Conservation (phyloP, 2,888 invertebrate genomes). For the Ectobius pallidus region DNA sequence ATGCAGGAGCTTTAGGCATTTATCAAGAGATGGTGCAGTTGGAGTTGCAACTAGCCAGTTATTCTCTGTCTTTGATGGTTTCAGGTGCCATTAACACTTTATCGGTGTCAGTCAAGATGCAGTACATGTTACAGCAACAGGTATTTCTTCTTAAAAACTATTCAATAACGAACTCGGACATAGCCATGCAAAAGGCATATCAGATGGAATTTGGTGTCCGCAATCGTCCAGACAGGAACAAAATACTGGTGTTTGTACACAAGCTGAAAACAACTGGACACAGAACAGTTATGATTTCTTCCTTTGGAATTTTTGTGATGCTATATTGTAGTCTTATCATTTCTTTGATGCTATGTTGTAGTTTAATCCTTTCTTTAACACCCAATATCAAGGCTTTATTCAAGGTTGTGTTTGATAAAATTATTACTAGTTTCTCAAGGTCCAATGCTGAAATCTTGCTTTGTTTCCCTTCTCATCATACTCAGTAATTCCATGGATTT, state of each 20-base stretch:
- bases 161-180: background rate
- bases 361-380: no score
- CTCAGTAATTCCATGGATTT: no score
- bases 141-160: slow-evolving; percentile 2
- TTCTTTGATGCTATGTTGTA: no score
- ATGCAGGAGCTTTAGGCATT: background rate
- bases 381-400: no score
- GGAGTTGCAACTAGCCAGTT: background rate
- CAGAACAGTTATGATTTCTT: no score
- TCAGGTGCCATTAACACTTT: background rate
- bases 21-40: slow-evolving; percentile 1
- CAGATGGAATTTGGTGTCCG: background rate
- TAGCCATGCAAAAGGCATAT: slow-evolving; percentile 54
- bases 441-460: no score
- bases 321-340: no score
- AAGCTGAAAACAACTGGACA: slow-evolving; percentile 17
- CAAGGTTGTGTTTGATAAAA: no score
- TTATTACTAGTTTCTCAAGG: no score
- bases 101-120: slow-evolving; percentile 5
- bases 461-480: no score
- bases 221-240: slow-evolving; percentile 16
- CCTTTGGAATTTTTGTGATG: no score
- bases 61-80: no score
- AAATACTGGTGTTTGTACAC: background rate
- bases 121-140: background rate